These are phyloP conservation scores for Scomber colias DNA, from an alignment of 2,113 vertebrate species.

Conservation along the genomic window DNA sequence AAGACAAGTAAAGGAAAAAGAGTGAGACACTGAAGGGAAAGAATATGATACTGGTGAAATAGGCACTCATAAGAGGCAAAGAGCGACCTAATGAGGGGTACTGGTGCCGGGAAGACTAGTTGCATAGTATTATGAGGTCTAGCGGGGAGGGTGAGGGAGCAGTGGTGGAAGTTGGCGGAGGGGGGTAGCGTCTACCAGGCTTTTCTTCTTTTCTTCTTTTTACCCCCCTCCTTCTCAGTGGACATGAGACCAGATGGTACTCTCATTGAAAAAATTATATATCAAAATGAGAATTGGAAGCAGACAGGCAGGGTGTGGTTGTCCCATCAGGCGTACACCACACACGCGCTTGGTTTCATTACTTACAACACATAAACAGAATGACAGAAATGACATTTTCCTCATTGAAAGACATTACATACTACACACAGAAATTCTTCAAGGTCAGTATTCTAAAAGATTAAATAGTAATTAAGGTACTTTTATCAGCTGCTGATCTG, in stretches of 20 bases:
- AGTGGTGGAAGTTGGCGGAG: slow-evolving; percentile 25
- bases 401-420: slow-evolving; percentile 20
- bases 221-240: slow-evolving; percentile 19
- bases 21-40: slow-evolving; percentile 42
- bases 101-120: slow-evolving; percentile 46
- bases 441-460: slow-evolving; percentile 30
- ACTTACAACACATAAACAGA: slow-evolving; percentile 11
- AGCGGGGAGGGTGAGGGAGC: slow-evolving; percentile 32
- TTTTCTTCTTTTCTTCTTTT: slow-evolving; percentile 9
- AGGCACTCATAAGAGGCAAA: slow-evolving; percentile 39
- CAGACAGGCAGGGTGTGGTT: slow-evolving; percentile 54
- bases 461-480: slow-evolving; percentile 8
- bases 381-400: slow-evolving; percentile 20
- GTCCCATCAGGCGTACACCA: slow-evolving; percentile 11
- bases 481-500: slow-evolving; percentile 35
- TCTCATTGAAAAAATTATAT: slow-evolving; percentile 74
- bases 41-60: slow-evolving; percentile 64
- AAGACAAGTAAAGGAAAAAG: slow-evolving; percentile 46
- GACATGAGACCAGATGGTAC: slow-evolving; percentile 76
- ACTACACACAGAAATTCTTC: slow-evolving; percentile 8
- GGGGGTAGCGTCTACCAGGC: slow-evolving; percentile 36
- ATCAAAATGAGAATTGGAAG: slow-evolving; percentile 64
- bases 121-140: slow-evolving; percentile 61
- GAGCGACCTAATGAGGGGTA: slow-evolving; percentile 65
- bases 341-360: slow-evolving; percentile 34